Evolutionary conservation across 1,140 invertebrate genomes (phyloP).

Genomic region (Drosophila orena): DNA sequence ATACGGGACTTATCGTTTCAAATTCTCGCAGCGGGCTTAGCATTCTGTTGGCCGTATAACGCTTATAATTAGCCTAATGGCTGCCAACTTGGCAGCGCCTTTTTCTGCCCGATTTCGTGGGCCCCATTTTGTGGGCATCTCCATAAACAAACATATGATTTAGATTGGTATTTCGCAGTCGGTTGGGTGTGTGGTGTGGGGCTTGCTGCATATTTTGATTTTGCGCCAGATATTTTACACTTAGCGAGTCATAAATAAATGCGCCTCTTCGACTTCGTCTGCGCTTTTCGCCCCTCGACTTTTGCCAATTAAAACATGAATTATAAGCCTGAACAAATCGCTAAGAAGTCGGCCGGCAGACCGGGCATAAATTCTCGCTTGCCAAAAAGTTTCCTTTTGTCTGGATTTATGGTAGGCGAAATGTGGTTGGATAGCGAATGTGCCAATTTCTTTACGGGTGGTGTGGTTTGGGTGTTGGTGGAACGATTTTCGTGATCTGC

Average conservation of each 20-base stretch:
- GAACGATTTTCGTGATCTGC: constrained; percentile 33
- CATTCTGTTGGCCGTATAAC: constrained; percentile 17
- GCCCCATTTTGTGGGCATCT: constrained; percentile 5
- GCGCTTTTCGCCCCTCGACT: constrained; percentile 35
- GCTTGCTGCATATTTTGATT: constrained; percentile 62
- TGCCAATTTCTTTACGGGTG: constrained; percentile 41
- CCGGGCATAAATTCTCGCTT: constrained; percentile 72
- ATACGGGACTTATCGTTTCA: constrained; percentile 53
- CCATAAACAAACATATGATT: constrained; percentile 63
- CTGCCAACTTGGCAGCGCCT: constrained; percentile 52
- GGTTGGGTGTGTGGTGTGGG: background rate
- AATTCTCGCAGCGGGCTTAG: constrained; percentile 39
- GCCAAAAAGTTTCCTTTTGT: constrained; percentile 76
- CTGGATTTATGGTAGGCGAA: constrained; percentile 69
- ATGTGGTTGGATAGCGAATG: constrained; percentile 70
- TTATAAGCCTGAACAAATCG: constrained; percentile 78
- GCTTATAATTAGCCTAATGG: constrained; percentile 78
- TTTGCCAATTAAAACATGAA: constrained; percentile 80
- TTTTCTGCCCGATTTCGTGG: constrained; percentile 21
- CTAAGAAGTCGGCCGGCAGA: constrained; percentile 49
- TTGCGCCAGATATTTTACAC: constrained; percentile 78
- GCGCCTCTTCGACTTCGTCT: constrained; percentile 16
- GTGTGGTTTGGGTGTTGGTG: background rate
- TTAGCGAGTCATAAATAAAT: constrained; percentile 77
- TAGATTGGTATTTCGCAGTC: constrained; percentile 17